These are phyloP conservation scores for Aegotheles bennettii DNA, from an alignment of 2,113 vertebrate species.

Conservation along the genomic window DNA sequence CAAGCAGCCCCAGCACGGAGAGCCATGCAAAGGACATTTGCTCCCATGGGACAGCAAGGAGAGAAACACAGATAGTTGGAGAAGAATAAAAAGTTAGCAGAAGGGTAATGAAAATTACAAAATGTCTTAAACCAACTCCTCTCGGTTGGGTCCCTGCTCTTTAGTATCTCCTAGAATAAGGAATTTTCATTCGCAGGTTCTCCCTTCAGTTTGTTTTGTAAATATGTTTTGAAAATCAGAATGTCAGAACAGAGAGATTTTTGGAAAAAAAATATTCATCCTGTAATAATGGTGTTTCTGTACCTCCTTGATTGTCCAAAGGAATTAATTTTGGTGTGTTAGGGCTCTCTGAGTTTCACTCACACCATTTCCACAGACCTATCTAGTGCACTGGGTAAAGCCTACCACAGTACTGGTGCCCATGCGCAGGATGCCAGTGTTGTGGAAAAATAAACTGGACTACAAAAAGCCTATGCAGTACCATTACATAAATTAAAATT, in stretches of 20 bases:
- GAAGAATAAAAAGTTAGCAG: not conserved
- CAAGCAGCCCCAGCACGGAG: not conserved
- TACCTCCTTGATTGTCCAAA: not conserved
- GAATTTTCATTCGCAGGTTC: not conserved
- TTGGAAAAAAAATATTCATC: not conserved
- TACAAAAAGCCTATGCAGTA: not conserved
- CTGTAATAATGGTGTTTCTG: not conserved
- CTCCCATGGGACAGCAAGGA: not conserved
- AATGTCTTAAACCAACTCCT: not conserved
- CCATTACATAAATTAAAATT: not conserved
- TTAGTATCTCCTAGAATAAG: not conserved
- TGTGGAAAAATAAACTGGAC: not conserved
- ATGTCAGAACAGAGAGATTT: not conserved
- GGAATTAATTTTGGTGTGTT: not conserved
- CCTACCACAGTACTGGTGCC: not conserved
- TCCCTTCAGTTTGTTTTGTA: not conserved
- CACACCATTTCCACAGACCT: not conserved
- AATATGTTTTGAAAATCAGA: not conserved
- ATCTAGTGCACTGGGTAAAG: not conserved
- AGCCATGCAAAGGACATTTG: not conserved
- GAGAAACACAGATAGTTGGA: not conserved
- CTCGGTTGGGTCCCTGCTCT: not conserved
- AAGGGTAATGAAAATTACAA: not conserved
- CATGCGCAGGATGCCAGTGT: not conserved
- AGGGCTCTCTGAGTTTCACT: not conserved